phyloP scores from a whole-genome alignment of 2,797 vertebrate species.

The Valencia hispanica region DNA sequence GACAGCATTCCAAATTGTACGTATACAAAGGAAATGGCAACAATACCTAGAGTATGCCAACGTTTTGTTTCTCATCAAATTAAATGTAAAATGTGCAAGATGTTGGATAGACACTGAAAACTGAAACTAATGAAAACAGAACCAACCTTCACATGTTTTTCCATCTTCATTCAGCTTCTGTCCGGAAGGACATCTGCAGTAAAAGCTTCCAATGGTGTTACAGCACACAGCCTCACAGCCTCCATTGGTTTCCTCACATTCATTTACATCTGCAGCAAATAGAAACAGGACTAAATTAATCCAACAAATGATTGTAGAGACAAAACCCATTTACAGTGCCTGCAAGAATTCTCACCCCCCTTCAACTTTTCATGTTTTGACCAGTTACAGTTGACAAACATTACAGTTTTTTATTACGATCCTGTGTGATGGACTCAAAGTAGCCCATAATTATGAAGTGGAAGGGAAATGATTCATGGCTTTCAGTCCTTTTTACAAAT shows the following conservation, averaged over 20 bases:
- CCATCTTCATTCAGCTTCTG: conserved; percentile 78
- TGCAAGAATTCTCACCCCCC: not conserved
- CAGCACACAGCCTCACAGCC: conserved; percentile 83
- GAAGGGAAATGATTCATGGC: not conserved
- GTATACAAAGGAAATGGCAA: not conserved
- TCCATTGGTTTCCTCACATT: conserved; percentile 82
- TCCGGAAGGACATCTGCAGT: conserved; percentile 83
- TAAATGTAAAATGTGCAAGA: not conserved
- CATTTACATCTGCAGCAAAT: conserved; percentile 80
- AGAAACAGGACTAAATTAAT: conserved; percentile 22
- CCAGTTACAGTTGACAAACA: not conserved
- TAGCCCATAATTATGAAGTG: not conserved
- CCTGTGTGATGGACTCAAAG: not conserved
- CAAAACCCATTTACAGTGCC: not conserved
- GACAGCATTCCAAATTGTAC: too few relatives aligned
- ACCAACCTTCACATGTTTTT: conserved; percentile 84
- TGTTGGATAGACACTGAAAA: not conserved
- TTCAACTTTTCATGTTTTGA: not conserved
- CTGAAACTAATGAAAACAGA: not conserved
- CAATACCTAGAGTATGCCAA: not conserved
- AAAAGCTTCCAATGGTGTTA: conserved; percentile 90
- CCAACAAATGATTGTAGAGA: too few relatives aligned
- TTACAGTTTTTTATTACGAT: not conserved
- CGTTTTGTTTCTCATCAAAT: not conserved
- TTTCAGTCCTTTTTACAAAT: not conserved